Conservation (phyloP, 30 jellyfish, hydroid and myxozoan genomes). For the Cassiopea andromeda region DNA sequence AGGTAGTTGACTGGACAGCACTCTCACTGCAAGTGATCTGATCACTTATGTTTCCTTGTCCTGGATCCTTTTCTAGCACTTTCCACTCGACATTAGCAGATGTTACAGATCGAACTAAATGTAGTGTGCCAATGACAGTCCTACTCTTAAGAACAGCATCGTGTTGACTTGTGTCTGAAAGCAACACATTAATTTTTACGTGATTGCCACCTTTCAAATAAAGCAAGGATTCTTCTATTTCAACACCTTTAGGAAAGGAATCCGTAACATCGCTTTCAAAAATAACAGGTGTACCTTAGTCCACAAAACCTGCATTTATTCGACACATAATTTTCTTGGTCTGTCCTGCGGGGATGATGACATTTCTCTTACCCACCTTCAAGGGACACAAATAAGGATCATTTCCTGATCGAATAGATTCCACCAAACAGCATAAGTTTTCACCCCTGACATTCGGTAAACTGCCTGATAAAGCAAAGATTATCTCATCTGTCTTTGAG, state of each 20-base stretch:
- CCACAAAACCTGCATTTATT: constrained; percentile 26
- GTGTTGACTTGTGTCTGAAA: not conserved
- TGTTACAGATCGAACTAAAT: constrained; percentile 31
- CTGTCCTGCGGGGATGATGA: constrained; percentile 22
- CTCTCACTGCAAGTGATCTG: not conserved
- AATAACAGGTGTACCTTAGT: constrained; percentile 21
- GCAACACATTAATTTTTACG: not conserved
- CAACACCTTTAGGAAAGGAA: constrained; percentile 32
- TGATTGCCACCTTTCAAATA: constrained; percentile 7
- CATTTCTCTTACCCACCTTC: constrained; percentile 4
- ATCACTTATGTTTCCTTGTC: not conserved
- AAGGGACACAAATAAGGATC: constrained; percentile 18
- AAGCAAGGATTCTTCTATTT: constrained; percentile 19
- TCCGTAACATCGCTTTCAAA: constrained; percentile 21
- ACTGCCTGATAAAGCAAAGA: constrained; percentile 16
- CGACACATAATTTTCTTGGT: constrained; percentile 14
- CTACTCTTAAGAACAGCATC: constrained; percentile 10
- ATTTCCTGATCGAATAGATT: not conserved
- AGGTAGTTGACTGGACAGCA: not conserved
- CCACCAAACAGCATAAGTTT: constrained; percentile 1
- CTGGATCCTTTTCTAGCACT: not conserved
- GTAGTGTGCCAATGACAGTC: constrained; percentile 14
- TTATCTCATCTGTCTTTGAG: constrained; percentile 12
- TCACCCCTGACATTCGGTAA: not conserved
- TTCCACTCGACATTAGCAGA: constrained; percentile 9